These are phyloP conservation scores for Chrysochloris asiatica DNA, from an alignment of 2,113 vertebrate species.

Conservation along the genomic window DNA sequence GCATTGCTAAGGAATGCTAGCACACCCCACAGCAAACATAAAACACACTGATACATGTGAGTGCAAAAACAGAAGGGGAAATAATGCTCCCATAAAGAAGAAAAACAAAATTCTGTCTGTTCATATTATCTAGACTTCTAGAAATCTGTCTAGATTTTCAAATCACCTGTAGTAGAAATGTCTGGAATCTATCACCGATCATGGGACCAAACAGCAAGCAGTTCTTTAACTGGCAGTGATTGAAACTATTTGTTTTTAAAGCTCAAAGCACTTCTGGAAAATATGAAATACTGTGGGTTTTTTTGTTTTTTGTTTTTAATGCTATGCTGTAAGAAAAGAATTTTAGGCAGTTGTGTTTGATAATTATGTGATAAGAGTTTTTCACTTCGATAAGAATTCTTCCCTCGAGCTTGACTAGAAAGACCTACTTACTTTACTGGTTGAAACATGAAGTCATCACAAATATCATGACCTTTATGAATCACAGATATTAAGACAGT, in stretches of 20 bases:
- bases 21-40: neutral
- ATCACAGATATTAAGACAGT: slow-evolving; percentile 3
- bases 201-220: neutral
- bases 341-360: neutral
- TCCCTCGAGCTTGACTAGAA: neutral
- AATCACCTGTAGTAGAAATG: neutral
- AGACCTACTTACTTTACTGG: neutral
- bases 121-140: neutral
- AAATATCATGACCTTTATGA: neutral
- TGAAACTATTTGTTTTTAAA: neutral
- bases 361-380: slow-evolving; percentile 48
- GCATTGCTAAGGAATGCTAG: neutral
- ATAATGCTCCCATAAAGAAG: neutral
- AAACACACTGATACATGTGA: neutral
- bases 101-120: neutral
- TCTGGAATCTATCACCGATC: neutral
- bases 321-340: neutral
- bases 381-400: slow-evolving; percentile 56
- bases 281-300: slow-evolving; percentile 65
- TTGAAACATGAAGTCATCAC: slow-evolving; percentile 23
- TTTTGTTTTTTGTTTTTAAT: neutral
- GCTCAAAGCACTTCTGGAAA: slow-evolving; percentile 39
- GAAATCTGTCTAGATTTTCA: neutral
- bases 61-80: neutral
- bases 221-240: neutral